phyloP scores from a whole-genome alignment of 1,140 invertebrate species.

The Tachypleus tridentatus region DNA sequence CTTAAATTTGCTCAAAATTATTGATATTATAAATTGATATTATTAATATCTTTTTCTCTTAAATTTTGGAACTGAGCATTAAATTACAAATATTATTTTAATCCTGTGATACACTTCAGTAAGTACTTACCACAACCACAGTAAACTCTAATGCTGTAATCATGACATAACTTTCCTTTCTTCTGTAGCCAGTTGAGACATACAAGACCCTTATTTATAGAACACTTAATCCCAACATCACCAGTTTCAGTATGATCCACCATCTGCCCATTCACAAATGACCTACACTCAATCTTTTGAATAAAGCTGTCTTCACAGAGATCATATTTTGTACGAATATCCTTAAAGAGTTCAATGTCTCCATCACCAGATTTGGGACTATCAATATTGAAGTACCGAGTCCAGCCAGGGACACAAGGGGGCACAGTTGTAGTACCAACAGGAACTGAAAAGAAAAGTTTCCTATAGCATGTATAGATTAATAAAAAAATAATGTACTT shows the following conservation, averaged over 20 bases:
- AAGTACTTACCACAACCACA: slow-evolving; percentile 18
- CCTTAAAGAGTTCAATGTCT: slow-evolving; percentile 29
- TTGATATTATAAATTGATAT: too few relatives aligned
- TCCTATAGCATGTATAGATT: neutral
- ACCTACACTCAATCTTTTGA: slow-evolving; percentile 6
- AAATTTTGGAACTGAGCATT: too few relatives aligned
- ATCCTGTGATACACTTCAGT: too few relatives aligned
- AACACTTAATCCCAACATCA: slow-evolving; percentile 16
- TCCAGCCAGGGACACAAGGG: slow-evolving; percentile 31
- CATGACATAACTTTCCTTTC: slow-evolving; percentile 12
- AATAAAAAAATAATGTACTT: too few relatives aligned
- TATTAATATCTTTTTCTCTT: too few relatives aligned
- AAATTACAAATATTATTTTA: too few relatives aligned
- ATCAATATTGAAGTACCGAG: slow-evolving; percentile 31
- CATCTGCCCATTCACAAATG: slow-evolving; percentile 1
- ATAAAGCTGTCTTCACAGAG: neutral
- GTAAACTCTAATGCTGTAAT: slow-evolving; percentile 24
- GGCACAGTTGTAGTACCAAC: slow-evolving; percentile 12
- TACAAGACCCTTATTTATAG: slow-evolving; percentile 8
- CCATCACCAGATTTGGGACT: slow-evolving; percentile 25
- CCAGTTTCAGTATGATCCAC: slow-evolving; percentile 4
- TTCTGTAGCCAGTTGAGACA: slow-evolving; percentile 3
- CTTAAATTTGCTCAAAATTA: too few relatives aligned
- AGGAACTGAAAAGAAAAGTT: slow-evolving; percentile 3
- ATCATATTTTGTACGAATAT: slow-evolving; percentile 13